Conservation (phyloP, 2,888 invertebrate genomes). For the Papilio elwesi region DNA sequence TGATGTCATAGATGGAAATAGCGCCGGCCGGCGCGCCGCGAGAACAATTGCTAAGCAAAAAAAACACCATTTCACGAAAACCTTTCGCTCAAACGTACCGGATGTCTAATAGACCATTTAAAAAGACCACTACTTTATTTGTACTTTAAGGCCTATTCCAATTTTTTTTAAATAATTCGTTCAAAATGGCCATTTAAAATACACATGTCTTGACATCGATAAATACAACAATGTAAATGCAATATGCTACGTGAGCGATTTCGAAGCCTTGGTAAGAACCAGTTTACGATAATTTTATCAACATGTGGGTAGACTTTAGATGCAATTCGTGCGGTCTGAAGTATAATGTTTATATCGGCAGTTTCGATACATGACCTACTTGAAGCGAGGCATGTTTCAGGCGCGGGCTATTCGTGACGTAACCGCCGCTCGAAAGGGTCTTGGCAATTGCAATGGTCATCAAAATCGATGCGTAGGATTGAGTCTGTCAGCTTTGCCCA, state of each 20-base stretch:
- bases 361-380: conserved; percentile 73
- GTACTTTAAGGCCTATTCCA: not conserved
- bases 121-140: conserved; percentile 37
- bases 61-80: conserved; percentile 64
- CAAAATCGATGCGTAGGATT: conserved; percentile 53
- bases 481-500: conserved; percentile 41
- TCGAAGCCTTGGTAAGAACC: conserved; percentile 49
- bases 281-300: conserved; percentile 72
- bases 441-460: conserved; percentile 51
- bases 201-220: conserved; percentile 18
- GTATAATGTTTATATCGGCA: conserved; percentile 62
- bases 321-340: conserved; percentile 52
- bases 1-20: conserved; percentile 86
- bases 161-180: not conserved
- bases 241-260: conserved; percentile 33
- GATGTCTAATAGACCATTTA: conserved; percentile 38
- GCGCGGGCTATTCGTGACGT: conserved; percentile 61
- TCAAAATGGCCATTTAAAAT: not conserved
- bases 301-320: conserved; percentile 41
- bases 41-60: conserved; percentile 70
- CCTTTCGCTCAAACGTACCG: conserved; percentile 58
- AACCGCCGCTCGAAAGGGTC: conserved; percentile 56
- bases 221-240: conserved; percentile 36
- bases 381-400: conserved; percentile 71
- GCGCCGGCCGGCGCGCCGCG: conserved; percentile 71